These are phyloP conservation scores for Glaucomys volans DNA, from an alignment of 2,113 vertebrate genomes.

Conservation along the genomic window DNA sequence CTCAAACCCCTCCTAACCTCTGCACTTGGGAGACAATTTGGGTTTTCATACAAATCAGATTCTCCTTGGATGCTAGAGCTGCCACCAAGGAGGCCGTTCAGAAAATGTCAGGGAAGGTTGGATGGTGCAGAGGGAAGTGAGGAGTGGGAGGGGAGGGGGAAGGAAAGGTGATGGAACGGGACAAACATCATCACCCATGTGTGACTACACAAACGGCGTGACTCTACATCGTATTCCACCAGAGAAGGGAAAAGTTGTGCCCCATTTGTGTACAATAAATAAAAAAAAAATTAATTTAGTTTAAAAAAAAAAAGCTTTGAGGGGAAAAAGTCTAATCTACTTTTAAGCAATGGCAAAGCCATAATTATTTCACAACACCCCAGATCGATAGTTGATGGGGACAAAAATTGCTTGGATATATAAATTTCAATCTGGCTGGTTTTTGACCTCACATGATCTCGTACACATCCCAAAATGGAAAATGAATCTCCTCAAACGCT, in stretches of 20 bases:
- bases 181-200: no score
- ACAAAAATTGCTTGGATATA: not conserved
- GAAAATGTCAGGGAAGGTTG: not conserved
- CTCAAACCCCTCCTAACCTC: no score
- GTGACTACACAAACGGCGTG: no score
- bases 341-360: not conserved
- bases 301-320: no score
- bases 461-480: not conserved
- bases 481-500: not conserved
- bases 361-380: not conserved
- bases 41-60: not conserved
- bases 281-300: no score
- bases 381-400: not conserved
- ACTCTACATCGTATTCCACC: no score
- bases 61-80: no score
- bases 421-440: not conserved
- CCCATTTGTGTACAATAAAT: no score
- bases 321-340: not conserved
- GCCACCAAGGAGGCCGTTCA: not conserved
- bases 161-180: no score
- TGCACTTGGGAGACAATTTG: not conserved
- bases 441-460: not conserved
- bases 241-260: no score
- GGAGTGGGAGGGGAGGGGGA: no score
- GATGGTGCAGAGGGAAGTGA: no score